These are phyloP conservation scores for Wiebesia pumilae DNA, from an alignment of 1,140 invertebrate genomes.

Conservation along the genomic window DNA sequence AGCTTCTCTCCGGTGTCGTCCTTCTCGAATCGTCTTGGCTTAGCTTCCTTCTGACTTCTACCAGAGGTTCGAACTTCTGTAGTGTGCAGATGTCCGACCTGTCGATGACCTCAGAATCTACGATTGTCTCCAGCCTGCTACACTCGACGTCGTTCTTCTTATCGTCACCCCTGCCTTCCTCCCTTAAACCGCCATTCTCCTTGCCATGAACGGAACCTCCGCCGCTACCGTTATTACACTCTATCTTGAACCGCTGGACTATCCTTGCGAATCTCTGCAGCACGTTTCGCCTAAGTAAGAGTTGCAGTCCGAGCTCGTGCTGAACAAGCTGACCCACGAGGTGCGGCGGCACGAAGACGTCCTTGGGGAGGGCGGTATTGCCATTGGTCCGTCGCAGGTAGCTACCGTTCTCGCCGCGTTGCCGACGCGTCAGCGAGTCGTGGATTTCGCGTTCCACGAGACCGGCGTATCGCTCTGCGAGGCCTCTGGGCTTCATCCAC, in stretches of 20 bases:
- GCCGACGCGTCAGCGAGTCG: conserved; percentile 89
- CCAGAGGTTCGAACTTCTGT: conserved; percentile 58
- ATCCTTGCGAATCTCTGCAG: conserved; percentile 67
- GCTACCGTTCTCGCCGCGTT: conserved; percentile 86
- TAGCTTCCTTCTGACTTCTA: conserved; percentile 65
- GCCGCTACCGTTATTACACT: conserved; percentile 53
- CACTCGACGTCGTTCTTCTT: conserved; percentile 37
- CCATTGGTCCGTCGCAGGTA: conserved; percentile 80
- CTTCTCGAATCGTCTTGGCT: conserved; percentile 70
- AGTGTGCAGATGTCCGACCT: conserved; percentile 54
- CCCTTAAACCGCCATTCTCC: background rate
- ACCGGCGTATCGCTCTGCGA: conserved; percentile 84
- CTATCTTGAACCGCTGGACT: conserved; percentile 67
- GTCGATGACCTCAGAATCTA: conserved; percentile 69
- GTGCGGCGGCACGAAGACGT: conserved; percentile 87
- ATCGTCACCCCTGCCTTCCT: conserved; percentile 23
- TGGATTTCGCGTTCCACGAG: conserved; percentile 91
- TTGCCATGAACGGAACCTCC: conserved; percentile 38
- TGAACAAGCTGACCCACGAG: conserved; percentile 91
- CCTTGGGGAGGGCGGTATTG: conserved; percentile 67
- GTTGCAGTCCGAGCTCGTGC: conserved; percentile 83
- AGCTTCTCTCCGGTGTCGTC: conserved; percentile 68
- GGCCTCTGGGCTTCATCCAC: conserved; percentile 69
- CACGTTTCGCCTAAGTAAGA: conserved; percentile 75
- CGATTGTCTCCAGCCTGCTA: conserved; percentile 67